A percentile compares a stretch with the other conserved stretches of the same genome.
phyloP scores from a whole-genome alignment of 2,888 invertebrate species.

The Drosophila mayaguana region DNA sequence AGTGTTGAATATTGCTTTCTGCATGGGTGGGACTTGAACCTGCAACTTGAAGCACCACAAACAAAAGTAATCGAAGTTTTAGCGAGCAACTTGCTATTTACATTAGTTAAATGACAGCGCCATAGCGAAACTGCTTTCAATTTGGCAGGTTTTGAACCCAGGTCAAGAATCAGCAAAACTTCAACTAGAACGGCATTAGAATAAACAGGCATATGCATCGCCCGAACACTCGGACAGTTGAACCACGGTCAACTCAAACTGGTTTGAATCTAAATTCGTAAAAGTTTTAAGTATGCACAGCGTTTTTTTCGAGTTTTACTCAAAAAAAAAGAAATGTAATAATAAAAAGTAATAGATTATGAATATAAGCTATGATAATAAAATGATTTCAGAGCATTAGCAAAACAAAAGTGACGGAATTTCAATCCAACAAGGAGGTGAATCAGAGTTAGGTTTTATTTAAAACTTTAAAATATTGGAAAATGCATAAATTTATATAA shows the following conservation, averaged over 20 bases:
- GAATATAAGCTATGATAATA: neutral
- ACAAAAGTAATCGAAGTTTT: no score
- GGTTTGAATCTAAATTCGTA: accelerated
- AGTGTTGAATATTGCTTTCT: no score
- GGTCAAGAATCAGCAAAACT: neutral
- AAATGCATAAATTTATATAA: neutral
- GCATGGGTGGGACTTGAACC: neutral
- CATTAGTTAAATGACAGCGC: neutral
- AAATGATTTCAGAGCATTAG: neutral
- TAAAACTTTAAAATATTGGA: neutral
- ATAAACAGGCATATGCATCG: no score
- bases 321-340: neutral
- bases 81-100: neutral
- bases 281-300: neutral
- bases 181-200: no score
- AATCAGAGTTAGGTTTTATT: no score
- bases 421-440: neutral
- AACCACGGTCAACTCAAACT: neutral
- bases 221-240: neutral
- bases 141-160: neutral
- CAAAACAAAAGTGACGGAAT: neutral
- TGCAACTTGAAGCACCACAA: neutral
- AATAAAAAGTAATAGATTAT: neutral
- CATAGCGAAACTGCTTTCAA: no score
- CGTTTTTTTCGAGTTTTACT: neutral